phyloP scores from a whole-genome alignment of 1,140 invertebrate genomes.

The Meloidogyne hapla region DNA sequence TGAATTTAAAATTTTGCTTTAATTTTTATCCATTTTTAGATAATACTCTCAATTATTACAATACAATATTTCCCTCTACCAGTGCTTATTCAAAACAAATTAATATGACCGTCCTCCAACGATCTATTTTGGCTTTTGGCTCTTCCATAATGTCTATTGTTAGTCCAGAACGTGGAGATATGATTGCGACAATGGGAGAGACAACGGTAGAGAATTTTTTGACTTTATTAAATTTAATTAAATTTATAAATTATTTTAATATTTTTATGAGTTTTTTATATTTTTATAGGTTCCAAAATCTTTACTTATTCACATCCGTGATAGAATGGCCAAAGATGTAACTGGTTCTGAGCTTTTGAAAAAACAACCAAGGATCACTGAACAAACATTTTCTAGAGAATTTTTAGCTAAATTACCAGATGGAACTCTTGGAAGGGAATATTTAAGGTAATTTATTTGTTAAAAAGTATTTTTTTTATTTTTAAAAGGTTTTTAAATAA shows the following conservation, averaged over 20 bases:
- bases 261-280: not conserved
- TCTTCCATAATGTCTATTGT: conserved; percentile 39
- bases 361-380: conserved; percentile 33
- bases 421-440: conserved; percentile 44
- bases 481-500: conserved; percentile 39
- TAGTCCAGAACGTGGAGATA: conserved; percentile 40
- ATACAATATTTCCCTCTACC: conserved; percentile 21
- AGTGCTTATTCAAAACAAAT: not conserved
- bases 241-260: not conserved
- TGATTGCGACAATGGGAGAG: conserved; percentile 48
- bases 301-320: conserved; percentile 31
- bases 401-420: conserved; percentile 29
- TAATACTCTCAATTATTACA: not conserved
- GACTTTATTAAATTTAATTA: not conserved
- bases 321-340: conserved; percentile 36
- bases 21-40: not conserved
- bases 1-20: too few species aligned
- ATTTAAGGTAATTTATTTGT: conserved; percentile 27
- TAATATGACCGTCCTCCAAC: conserved; percentile 10
- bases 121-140: conserved; percentile 1
- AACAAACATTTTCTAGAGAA: conserved; percentile 35
- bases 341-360: conserved; percentile 30
- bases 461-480: not conserved
- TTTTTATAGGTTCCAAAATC: conserved; percentile 25
- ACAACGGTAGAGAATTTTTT: conserved; percentile 27